Conservation (phyloP, 2,113 vertebrate genomes). For the Paraplagusia blochii region DNA sequence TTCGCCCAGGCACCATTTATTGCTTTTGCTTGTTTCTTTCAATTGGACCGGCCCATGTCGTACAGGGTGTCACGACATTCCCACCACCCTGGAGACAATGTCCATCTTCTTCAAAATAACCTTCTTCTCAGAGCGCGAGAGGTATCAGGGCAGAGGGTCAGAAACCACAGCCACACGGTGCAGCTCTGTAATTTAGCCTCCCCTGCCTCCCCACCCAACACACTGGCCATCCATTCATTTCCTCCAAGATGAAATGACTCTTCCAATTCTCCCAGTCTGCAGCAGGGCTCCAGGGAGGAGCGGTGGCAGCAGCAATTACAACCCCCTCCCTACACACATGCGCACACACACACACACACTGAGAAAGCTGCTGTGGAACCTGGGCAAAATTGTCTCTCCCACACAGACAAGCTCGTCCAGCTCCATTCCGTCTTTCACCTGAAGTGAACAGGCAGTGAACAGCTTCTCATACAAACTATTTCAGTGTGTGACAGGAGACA, state of each 20-base stretch:
- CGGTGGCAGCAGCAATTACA: constrained; percentile 67
- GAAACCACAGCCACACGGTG: constrained; percentile 16
- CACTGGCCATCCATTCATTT: constrained; percentile 65
- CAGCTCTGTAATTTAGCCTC: constrained; percentile 63
- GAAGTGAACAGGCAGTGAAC: constrained; percentile 46
- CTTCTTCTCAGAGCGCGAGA: constrained; percentile 28
- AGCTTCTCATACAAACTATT: constrained; percentile 42
- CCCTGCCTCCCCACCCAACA: constrained; percentile 38
- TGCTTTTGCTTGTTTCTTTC: constrained; percentile 4
- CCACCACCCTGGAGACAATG: constrained; percentile 17
- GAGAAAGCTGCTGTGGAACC: constrained; percentile 53
- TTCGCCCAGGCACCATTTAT: neutral
- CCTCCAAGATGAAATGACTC: constrained; percentile 71
- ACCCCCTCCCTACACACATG: constrained; percentile 20
- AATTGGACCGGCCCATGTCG: neutral
- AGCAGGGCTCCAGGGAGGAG: constrained; percentile 36
- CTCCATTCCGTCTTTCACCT: constrained; percentile 47
- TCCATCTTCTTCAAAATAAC: constrained; percentile 30
- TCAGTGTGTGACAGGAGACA: constrained; percentile 50
- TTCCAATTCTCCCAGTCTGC: constrained; percentile 68
- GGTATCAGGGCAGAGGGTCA: constrained; percentile 48
- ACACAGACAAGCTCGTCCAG: constrained; percentile 38
- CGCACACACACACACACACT: constrained; percentile 28
- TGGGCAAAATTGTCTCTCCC: constrained; percentile 53
- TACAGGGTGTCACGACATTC: constrained; percentile 1